Evolutionary conservation across 2,113 vertebrate species (phyloP), one percentile per base, ranked within the genome.

Genomic region (Chroicocephalus ridibundus): DNA sequence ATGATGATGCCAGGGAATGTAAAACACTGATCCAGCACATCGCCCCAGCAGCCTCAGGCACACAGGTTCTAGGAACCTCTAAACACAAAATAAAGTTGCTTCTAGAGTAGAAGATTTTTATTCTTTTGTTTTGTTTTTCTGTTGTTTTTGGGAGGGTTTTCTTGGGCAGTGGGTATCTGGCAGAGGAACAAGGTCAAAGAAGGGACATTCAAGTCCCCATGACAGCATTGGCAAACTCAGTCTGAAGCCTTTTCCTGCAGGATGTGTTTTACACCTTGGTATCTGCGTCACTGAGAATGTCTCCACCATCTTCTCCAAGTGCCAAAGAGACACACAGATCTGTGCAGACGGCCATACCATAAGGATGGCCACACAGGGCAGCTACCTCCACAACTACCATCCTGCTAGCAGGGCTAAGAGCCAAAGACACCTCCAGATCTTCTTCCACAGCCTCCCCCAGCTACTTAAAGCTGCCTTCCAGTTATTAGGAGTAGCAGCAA

Each of bases 101-200:
- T 61, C 16, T 21, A 82, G 36, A 82, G 49, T 3, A 69, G 62
- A 84, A 61, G 0, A 52, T 17, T 69, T 65, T 42, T 20, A 21
- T 15, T 68, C 0, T 42, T 55, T 62, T 46, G 1, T 2, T 31
- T 24, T n/a, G 2, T 3, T 83, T 71, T 47, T 57, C 8, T 40
- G 42, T 51, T 80, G 21, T 9, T 60, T 69, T 46, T 3, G 3
- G 51, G 57, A 19, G 11, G 31, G 3, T 8, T 51, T 7, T 54
- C 12, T 58, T 34, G 6, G 7, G 9, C 0, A 1, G 3, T 13
- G 6, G 10, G 4, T 1, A 2, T n/a, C 14, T 65, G 11, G 57
- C 51, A 70, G 46, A 86, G 5, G 2, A 90, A 7, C 24, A 74
- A 51, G 27, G 36, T 77, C 8, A 55, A 77, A 76, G 47, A 88